phyloP scores from a whole-genome alignment of 2,888 invertebrate species.

The Apocheima hispidaria region DNA sequence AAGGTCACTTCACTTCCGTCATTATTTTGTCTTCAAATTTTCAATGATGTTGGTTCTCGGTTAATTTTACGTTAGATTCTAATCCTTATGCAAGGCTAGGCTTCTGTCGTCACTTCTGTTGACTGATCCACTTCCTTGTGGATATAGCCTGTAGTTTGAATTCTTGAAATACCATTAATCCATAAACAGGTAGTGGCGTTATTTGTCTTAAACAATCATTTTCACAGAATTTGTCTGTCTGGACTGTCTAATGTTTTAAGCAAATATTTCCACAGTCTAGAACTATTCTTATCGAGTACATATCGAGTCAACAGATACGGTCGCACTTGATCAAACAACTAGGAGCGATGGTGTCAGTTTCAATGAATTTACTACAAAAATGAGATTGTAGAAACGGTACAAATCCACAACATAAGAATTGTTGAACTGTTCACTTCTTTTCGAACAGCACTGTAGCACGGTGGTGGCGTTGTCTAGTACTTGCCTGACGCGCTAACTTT shows the following conservation, averaged over 20 bases:
- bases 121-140: slow-evolving; percentile 19
- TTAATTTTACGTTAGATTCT: slow-evolving; percentile 25
- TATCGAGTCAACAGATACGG: slow-evolving; percentile 12
- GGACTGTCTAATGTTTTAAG: slow-evolving; percentile 17
- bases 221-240: slow-evolving; percentile 9
- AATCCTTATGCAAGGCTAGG: slow-evolving; percentile 24
- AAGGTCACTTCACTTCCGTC: slow-evolving; percentile 28
- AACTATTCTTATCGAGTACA: slow-evolving; percentile 7
- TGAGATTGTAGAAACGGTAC: background rate
- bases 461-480: too few relatives aligned
- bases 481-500: too few relatives aligned
- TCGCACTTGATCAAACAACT: slow-evolving; percentile 30
- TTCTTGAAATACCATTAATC: slow-evolving; percentile 2
- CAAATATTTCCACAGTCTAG: slow-evolving; percentile 23
- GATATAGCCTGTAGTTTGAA: background rate
- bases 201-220: slow-evolving; percentile 13
- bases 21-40: slow-evolving; percentile 17
- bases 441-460: too few relatives aligned
- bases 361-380: slow-evolving; percentile 1
- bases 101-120: slow-evolving; percentile 9
- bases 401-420: too few relatives aligned
- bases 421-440: background rate
- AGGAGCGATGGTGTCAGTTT: slow-evolving; percentile 9
- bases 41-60: slow-evolving; percentile 14
- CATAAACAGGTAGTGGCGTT: slow-evolving; percentile 11